phyloP scores from a whole-genome alignment of 2,888 invertebrate genomes.

The Podabrus alpinus region DNA sequence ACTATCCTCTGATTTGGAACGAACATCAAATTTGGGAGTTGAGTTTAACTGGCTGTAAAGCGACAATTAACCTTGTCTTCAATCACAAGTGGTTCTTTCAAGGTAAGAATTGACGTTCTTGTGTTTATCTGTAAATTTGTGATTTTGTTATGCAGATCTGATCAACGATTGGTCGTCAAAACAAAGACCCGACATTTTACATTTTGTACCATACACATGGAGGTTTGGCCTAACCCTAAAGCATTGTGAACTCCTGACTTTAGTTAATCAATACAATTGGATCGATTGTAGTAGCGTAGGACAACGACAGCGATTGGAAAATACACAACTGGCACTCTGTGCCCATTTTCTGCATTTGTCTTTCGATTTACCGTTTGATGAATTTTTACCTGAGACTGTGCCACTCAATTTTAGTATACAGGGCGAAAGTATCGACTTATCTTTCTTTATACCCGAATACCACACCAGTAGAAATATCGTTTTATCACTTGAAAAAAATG shows the following conservation, averaged over 20 bases:
- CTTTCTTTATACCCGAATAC: conserved; percentile 88
- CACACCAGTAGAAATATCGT: conserved; percentile 85
- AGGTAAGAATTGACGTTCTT: conserved; percentile 52
- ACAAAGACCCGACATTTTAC: conserved; percentile 87
- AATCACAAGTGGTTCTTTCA: conserved; percentile 96
- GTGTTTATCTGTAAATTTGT: background rate
- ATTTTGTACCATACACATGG: conserved; percentile 97
- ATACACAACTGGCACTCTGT: conserved; percentile 91
- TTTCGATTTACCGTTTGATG: conserved; percentile 91
- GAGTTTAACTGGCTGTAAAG: conserved; percentile 91
- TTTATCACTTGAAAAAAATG: conserved; percentile 83
- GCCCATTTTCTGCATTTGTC: conserved; percentile 92
- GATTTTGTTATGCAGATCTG: conserved; percentile 68
- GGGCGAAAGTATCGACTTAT: conserved; percentile 91
- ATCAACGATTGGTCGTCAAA: conserved; percentile 97
- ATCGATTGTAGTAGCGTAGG: conserved; percentile 96
- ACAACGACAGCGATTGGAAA: conserved; percentile 70
- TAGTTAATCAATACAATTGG: conserved; percentile 98
- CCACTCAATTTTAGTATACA: conserved; percentile 92
- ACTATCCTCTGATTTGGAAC: conserved; percentile 95
- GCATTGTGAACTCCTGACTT: conserved; percentile 91
- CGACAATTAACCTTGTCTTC: conserved; percentile 89
- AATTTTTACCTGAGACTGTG: conserved; percentile 89
- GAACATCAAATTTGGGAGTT: conserved; percentile 94
- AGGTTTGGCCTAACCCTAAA: conserved; percentile 87